phyloP scores from a whole-genome alignment of 1,140 invertebrate genomes.

The Psilanteris sp. region DNA sequence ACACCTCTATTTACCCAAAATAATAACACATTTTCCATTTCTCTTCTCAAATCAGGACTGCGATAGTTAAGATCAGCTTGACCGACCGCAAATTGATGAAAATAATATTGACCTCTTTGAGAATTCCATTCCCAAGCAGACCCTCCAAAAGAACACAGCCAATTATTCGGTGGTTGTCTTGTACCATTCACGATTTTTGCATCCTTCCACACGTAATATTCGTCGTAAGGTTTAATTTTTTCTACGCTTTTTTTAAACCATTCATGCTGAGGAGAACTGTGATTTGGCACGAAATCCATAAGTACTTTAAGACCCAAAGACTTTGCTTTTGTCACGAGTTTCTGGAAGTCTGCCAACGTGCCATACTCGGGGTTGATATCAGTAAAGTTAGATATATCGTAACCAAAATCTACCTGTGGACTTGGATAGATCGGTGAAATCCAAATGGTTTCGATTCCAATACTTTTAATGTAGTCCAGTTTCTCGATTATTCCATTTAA shows the following conservation, averaged over 20 bases:
- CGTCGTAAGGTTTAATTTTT: conserved; percentile 82
- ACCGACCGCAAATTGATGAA: conserved; percentile 82
- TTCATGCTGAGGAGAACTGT: conserved; percentile 85
- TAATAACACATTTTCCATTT: conserved; percentile 81
- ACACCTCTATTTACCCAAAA: conserved; percentile 86
- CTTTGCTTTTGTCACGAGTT: conserved; percentile 71
- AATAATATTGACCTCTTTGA: conserved; percentile 79
- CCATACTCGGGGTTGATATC: conserved; percentile 80
- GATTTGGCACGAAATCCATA: conserved; percentile 89
- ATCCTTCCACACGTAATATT: conserved; percentile 86
- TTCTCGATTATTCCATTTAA: conserved; percentile 77
- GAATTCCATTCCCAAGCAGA: conserved; percentile 30
- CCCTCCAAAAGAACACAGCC: conserved; percentile 72
- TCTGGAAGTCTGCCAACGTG: conserved; percentile 79
- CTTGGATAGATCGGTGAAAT: conserved; percentile 81
- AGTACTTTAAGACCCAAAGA: conserved; percentile 81
- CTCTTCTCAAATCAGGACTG: conserved; percentile 79
- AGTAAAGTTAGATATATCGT: conserved; percentile 78
- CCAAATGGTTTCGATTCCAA: conserved; percentile 79
- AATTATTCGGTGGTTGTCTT: conserved; percentile 69
- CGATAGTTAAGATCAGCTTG: conserved; percentile 87
- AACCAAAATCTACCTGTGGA: conserved; percentile 80
- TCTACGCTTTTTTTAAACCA: conserved; percentile 85
- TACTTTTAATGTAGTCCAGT: conserved; percentile 66
- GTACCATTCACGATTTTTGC: conserved; percentile 65